Evolutionary conservation across 1,140 invertebrate species (phyloP).

Genomic region (Heliconius hewitsoni): DNA sequence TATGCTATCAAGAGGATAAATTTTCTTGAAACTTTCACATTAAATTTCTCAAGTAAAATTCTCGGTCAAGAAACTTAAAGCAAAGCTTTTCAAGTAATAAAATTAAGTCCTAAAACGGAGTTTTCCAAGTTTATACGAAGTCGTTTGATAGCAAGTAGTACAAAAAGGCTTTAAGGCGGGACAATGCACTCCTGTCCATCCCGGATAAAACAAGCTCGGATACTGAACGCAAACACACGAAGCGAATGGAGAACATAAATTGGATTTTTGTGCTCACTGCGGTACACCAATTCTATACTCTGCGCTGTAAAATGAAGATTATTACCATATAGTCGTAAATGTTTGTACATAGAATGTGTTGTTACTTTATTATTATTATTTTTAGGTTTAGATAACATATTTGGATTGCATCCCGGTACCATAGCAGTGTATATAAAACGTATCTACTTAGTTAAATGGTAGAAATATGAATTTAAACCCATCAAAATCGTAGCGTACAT

Average conservation of each 20-base stretch:
- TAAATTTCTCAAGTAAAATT: conserved; percentile 36
- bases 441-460: neutral
- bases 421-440: neutral
- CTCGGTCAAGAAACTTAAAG: conserved; percentile 41
- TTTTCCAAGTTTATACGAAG: conserved; percentile 40
- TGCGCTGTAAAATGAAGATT: neutral
- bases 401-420: neutral
- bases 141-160: conserved; percentile 30
- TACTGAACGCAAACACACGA: conserved; percentile 45
- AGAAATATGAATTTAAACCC: neutral
- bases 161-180: conserved; percentile 45
- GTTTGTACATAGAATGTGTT: neutral
- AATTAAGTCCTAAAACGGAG: conserved; percentile 39
- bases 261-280: conserved; percentile 50
- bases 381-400: neutral
- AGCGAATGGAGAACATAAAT: conserved; percentile 49
- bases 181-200: conserved; percentile 65
- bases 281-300: conserved; percentile 3
- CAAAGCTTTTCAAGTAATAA: conserved; percentile 38
- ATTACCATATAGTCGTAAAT: neutral
- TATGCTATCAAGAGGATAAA: conserved; percentile 35
- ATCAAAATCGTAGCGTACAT: no score
- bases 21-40: conserved; percentile 34
- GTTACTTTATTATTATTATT: neutral
- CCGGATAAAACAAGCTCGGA: conserved; percentile 54